Conservation (phyloP, 2,113 vertebrate species). For the Cebus imitator region DNA sequence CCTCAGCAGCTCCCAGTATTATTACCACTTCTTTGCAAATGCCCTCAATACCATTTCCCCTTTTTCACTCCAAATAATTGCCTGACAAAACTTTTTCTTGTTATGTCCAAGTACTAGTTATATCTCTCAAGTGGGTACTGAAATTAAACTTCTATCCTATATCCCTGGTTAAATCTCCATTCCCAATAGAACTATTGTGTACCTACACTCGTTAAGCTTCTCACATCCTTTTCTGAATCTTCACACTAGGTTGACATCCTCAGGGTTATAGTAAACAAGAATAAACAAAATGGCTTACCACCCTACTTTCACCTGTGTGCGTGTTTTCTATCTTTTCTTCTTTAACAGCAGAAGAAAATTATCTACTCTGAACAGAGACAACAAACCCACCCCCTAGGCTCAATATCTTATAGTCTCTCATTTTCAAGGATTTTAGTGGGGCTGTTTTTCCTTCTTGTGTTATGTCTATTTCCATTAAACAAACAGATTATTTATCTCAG, state of each 20-base stretch:
- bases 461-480: not conserved
- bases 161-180: not conserved
- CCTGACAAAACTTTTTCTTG: not conserved
- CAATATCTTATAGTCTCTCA: not conserved
- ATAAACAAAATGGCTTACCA: not conserved
- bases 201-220: not conserved
- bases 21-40: not conserved
- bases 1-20: not conserved
- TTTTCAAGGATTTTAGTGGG: not conserved
- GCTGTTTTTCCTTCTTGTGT: not conserved
- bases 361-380: not conserved
- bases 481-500: not conserved
- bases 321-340: not conserved
- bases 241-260: not conserved
- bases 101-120: not conserved
- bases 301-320: not conserved
- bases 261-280: not conserved
- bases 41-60: no score
- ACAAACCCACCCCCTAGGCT: not conserved
- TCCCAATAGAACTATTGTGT: not conserved
- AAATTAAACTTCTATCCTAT: not conserved
- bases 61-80: not conserved
- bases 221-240: not conserved
- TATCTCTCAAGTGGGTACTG: not conserved
- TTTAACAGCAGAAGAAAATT: not conserved